Evolutionary conservation across 2,888 invertebrate genomes (phyloP).

Genomic region (Athalia rosae): DNA sequence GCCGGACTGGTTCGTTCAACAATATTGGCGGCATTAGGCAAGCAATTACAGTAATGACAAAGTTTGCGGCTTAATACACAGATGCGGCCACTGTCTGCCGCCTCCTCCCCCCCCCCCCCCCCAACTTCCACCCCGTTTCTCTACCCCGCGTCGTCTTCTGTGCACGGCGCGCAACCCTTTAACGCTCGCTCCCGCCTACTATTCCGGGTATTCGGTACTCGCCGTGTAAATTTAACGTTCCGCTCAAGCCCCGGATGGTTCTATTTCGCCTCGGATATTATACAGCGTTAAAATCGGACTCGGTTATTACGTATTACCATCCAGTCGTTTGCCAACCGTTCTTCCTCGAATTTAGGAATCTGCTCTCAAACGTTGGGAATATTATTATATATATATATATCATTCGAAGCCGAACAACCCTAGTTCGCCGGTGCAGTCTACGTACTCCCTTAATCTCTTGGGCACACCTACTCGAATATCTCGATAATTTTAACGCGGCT

Average conservation of each 20-base stretch:
- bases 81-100: conserved; percentile 46
- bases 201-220: not conserved
- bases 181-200: not conserved
- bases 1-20: conserved; percentile 29
- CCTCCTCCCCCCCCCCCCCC: too few relatives aligned
- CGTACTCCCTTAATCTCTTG: conserved; percentile 32
- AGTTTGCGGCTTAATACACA: conserved; percentile 60
- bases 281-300: conserved; percentile 33
- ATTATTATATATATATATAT: too few relatives aligned
- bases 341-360: not conserved
- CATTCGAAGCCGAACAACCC: too few relatives aligned
- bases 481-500: not conserved
- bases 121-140: not conserved
- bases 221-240: conserved; percentile 42
- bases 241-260: conserved; percentile 32
- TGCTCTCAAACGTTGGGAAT: too few relatives aligned
- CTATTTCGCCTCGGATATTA: conserved; percentile 33
- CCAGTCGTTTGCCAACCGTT: not conserved
- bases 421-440: too few relatives aligned
- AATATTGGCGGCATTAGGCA: conserved; percentile 47
- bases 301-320: not conserved
- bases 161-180: not conserved
- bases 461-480: not conserved
- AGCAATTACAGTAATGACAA: conserved; percentile 65
- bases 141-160: not conserved